Conservation (phyloP, 1,140 invertebrate species). For the Schlechtendalia chinensis region DNA sequence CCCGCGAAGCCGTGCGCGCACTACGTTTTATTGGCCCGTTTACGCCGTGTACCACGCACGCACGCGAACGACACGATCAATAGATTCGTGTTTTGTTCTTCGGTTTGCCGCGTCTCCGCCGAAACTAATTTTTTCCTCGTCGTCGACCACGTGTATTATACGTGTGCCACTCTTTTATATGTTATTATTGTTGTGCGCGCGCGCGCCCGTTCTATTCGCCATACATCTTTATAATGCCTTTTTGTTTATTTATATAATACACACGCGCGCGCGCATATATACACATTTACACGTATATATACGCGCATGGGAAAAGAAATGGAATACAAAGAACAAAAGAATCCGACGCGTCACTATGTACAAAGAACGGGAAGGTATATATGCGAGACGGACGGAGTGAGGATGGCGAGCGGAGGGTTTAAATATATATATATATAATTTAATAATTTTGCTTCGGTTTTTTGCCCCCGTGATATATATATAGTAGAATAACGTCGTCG, state of each 20-base stretch:
- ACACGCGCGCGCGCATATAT: background rate
- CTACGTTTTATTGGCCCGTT: constrained; percentile 33
- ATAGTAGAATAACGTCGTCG: background rate
- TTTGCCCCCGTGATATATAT: background rate
- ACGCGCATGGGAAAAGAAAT: background rate
- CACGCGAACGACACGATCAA: background rate
- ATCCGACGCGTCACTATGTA: constrained; percentile 9
- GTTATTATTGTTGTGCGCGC: too few relatives aligned
- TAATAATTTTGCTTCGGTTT: constrained; percentile 8
- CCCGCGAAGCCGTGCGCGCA: too few relatives aligned
- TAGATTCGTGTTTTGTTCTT: constrained; percentile 1
- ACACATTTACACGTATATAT: too few relatives aligned
- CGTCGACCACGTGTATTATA: background rate
- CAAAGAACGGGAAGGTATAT: background rate
- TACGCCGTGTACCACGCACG: too few relatives aligned
- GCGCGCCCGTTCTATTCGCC: constrained; percentile 1
- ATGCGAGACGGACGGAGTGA: too few relatives aligned
- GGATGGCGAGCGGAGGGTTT: background rate
- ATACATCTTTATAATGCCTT: constrained; percentile 31
- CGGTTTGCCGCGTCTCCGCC: too few relatives aligned
- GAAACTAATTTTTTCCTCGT: background rate
- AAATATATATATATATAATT: constrained; percentile 3
- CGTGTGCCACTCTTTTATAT: too few relatives aligned
- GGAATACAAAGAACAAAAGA: constrained; percentile 42
- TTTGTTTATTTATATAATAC: constrained; percentile 13